A percentile compares a stretch with the other conserved stretches of the same genome.
Conservation (phyloP, 2,888 invertebrate species). For the Vanessa cardui region DNA sequence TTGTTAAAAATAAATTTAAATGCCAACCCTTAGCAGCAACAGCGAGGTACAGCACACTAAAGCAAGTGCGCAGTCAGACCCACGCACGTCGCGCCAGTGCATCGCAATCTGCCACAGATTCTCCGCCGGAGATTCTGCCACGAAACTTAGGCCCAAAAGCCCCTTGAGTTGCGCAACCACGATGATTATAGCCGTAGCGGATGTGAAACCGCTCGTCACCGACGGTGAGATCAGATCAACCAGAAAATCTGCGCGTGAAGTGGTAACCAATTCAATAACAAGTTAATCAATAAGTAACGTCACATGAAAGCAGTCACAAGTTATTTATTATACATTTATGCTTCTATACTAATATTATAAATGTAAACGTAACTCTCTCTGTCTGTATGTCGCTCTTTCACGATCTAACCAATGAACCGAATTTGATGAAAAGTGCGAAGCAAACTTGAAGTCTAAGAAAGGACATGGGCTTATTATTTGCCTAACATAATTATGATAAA, state of each 20-base stretch:
- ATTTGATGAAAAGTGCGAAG: too few species aligned
- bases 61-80: constrained; percentile 86
- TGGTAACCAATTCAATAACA: too few species aligned
- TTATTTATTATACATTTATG: neutral
- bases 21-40: constrained; percentile 85
- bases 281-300: too few species aligned
- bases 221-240: constrained; percentile 93
- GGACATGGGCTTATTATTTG: too few species aligned
- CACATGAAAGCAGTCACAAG: neutral
- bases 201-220: constrained; percentile 92
- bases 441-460: too few species aligned
- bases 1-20: too few species aligned
- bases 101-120: constrained; percentile 78
- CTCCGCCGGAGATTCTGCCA: constrained; percentile 86
- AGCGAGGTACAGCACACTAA: constrained; percentile 85
- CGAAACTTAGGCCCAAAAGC: constrained; percentile 86
- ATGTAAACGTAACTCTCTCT: too few species aligned
- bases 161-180: constrained; percentile 89
- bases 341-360: too few species aligned
- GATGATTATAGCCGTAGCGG: constrained; percentile 91
- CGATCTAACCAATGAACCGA: too few species aligned
- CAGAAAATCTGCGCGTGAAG: constrained; percentile 86
- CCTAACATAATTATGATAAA: too few species aligned
- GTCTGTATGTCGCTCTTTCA: too few species aligned
- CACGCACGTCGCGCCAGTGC: constrained; percentile 76